These are phyloP conservation scores for Phortica magna DNA, from an alignment of 2,888 invertebrate genomes.

Conservation along the genomic window DNA sequence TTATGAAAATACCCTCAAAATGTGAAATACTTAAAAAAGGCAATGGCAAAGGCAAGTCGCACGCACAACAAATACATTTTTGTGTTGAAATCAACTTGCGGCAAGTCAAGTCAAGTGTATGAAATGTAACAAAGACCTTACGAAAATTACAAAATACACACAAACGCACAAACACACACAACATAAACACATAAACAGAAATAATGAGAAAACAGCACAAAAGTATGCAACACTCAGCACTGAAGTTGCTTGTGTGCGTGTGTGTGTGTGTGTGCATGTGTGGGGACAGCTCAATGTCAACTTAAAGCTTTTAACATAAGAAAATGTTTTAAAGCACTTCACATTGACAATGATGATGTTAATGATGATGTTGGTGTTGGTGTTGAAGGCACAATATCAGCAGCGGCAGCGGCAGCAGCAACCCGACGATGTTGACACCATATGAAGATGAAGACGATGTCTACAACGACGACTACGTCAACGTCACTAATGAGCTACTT, in stretches of 20 bases:
- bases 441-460: slow-evolving; percentile 39
- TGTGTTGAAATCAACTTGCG: slow-evolving; percentile 49
- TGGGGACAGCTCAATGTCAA: slow-evolving; percentile 60
- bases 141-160: slow-evolving; percentile 57
- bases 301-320: slow-evolving; percentile 56
- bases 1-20: slow-evolving; percentile 31
- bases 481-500: slow-evolving; percentile 69
- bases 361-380: slow-evolving; percentile 12
- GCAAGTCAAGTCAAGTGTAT: slow-evolving; percentile 65
- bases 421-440: not conserved
- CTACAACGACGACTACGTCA: slow-evolving; percentile 42
- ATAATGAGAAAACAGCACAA: slow-evolving; percentile 29
- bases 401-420: slow-evolving; percentile 53
- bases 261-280: slow-evolving; percentile 5
- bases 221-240: not conserved
- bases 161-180: slow-evolving; percentile 37
- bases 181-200: slow-evolving; percentile 38
- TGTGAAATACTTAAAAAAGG: slow-evolving; percentile 29
- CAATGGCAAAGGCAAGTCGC: not conserved
- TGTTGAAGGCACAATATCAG: not conserved
- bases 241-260: not conserved
- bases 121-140: slow-evolving; percentile 69
- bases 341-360: not conserved
- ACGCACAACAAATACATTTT: not conserved
- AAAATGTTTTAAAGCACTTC: slow-evolving; percentile 15